phyloP scores from a whole-genome alignment of 2,888 invertebrate species.

The Hypomecis atomaria region DNA sequence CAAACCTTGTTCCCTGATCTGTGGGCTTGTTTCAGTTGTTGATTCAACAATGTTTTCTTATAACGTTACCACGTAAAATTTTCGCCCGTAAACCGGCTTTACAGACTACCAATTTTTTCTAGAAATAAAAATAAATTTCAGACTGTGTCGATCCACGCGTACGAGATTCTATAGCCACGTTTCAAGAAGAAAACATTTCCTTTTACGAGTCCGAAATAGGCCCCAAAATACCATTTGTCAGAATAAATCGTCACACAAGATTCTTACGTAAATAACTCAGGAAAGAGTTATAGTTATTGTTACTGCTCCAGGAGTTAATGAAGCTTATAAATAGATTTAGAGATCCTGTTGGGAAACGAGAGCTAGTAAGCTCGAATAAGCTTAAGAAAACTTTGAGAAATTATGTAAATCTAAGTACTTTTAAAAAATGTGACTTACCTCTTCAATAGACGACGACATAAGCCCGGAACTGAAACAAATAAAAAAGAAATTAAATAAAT shows the following conservation, averaged over 20 bases:
- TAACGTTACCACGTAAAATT: too few species aligned
- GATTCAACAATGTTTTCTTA: too few species aligned
- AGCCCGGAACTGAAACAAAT: conserved; percentile 79
- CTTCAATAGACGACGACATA: conserved; percentile 77
- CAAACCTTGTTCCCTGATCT: too few species aligned
- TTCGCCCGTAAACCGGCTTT: too few species aligned
- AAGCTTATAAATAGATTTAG: conserved; percentile 1
- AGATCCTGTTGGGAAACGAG: background rate
- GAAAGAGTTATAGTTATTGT: conserved; percentile 1
- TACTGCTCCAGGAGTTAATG: background rate
- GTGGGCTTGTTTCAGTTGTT: too few species aligned
- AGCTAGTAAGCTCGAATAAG: background rate
- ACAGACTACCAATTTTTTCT: too few species aligned
- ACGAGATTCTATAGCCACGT: too few species aligned
- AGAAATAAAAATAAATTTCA: too few species aligned
- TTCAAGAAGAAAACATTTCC: background rate
- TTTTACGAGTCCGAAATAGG: background rate
- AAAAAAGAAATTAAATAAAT: conserved; percentile 29
- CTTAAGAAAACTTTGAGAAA: too few species aligned
- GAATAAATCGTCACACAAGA: conserved; percentile 2
- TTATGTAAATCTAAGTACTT: too few species aligned
- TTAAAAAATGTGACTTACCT: conserved; percentile 62
- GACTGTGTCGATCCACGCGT: too few species aligned
- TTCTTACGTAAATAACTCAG: conserved; percentile 1
- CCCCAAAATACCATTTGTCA: background rate